Base-by-base conservation (phyloP, 1,140 invertebrate genomes). In the Hormaphis cornu region DNA sequence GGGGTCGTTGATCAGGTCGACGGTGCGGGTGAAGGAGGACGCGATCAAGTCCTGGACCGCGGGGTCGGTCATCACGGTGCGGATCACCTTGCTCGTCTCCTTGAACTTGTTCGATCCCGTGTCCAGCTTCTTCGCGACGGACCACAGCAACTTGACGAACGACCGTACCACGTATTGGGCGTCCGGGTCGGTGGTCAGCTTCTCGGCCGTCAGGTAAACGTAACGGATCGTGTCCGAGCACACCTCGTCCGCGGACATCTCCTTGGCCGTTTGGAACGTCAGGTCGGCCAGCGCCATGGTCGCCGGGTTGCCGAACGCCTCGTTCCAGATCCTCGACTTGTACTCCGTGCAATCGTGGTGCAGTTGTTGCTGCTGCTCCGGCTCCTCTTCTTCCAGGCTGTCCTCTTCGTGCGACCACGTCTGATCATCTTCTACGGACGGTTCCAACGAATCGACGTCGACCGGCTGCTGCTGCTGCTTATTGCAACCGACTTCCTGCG, bases 401-500 rank as follows among this genome's bases (percentile, higher is more conserved):
- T n/a, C n/a, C n/a, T n/a, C n/a, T n/a, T n/a, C n/a, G n/a, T n/a
- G n/a, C n/a, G n/a, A n/a, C n/a, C n/a, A n/a, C n/a, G n/a, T n/a
- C n/a, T n/a, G n/a, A n/a, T n/a, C n/a, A n/a, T n/a, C 28, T 9
- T 18, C n/a, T 30, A 6, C 52, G 26, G 0, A 16, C 6, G 16
- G 2, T 9, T 53, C 16, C 26, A 14, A 12, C 30, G 2, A 1
- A 1, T 35, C n/a, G 35, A 5, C 6, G 12, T 24, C 16, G n/a
- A 1, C 0, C 7, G 7, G 0, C 1, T 4, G 6, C 0, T n/a
- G 0, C 0, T 4, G 0, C 3, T 1, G 0, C 2, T n/a, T n/a
- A n/a, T n/a, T n/a, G 9, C 9, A 33, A 6, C 16, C 30, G 3
- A 3, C 9, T 30, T 30, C 28, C 52, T 30, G n/a, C 12, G 3